A percentile compares a stretch with the other conserved stretches of the same genome.
Evolutionary conservation across 2,797 vertebrate genomes (phyloP).

Genomic region (Peromyscus attwateri): DNA sequence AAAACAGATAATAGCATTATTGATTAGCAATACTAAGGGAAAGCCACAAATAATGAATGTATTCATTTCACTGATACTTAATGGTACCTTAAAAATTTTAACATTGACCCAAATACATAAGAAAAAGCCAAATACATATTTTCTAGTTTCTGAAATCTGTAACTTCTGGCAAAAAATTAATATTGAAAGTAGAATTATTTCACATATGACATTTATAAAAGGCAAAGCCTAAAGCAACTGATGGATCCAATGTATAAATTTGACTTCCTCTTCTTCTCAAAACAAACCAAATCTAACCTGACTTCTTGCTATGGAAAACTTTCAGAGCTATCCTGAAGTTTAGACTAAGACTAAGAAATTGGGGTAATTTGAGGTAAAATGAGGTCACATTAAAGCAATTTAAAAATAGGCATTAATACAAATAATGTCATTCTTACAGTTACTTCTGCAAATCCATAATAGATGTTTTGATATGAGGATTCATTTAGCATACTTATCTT

Average conservation of each 20-base stretch:
- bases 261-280: constrained; percentile 30
- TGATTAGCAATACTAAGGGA: background rate
- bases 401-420: constrained; percentile 74
- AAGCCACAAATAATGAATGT: background rate
- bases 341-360: constrained; percentile 65
- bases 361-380: constrained; percentile 67
- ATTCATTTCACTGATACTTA: constrained; percentile 55
- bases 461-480: constrained; percentile 77
- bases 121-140: constrained; percentile 1
- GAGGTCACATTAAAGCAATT: constrained; percentile 78
- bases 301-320: constrained; percentile 36
- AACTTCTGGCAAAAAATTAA: constrained; percentile 22
- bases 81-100: constrained; percentile 32
- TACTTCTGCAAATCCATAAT: constrained; percentile 67
- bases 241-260: background rate
- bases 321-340: constrained; percentile 47
- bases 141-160: constrained; percentile 43
- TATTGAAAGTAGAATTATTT: constrained; percentile 22
- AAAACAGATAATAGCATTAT: constrained; percentile 36
- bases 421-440: constrained; percentile 64
- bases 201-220: background rate
- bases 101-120: constrained; percentile 12
- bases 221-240: background rate
- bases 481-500: constrained; percentile 75
- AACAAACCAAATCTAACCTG: constrained; percentile 40